Conservation (phyloP, 1,140 invertebrate genomes). For the Odontomachus brunneus region DNA sequence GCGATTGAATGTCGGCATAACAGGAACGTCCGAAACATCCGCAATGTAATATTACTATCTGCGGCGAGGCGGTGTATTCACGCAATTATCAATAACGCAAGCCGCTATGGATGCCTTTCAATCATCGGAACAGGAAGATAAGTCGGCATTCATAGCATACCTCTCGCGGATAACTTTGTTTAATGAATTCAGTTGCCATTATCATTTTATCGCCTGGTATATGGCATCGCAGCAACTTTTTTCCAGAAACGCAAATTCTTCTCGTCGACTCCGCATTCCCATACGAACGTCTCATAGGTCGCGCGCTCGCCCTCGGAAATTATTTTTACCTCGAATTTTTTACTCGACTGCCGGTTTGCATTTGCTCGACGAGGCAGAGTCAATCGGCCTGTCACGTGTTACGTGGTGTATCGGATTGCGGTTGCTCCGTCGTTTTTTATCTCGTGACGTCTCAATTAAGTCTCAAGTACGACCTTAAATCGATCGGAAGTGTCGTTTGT, state of each 20-base stretch:
- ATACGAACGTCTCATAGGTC: neutral
- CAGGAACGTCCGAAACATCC: slow-evolving; percentile 32
- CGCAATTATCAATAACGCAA: slow-evolving; percentile 46
- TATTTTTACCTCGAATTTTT: slow-evolving; percentile 32
- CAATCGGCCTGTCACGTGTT: slow-evolving; percentile 5
- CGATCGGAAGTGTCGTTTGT: too few species aligned
- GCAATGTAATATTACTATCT: slow-evolving; percentile 3
- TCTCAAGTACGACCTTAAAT: neutral
- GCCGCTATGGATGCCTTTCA: slow-evolving; percentile 14
- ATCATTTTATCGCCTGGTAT: slow-evolving; percentile 19
- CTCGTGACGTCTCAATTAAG: neutral
- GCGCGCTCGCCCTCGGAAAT: neutral
- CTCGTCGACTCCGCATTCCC: slow-evolving; percentile 26
- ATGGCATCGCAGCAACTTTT: slow-evolving; percentile 28
- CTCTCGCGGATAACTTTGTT: slow-evolving; percentile 25
- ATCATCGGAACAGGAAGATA: slow-evolving; percentile 35
- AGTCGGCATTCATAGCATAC: neutral
- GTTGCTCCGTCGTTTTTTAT: neutral
- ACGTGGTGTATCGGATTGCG: slow-evolving; percentile 6
- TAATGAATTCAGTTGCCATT: slow-evolving; percentile 56
- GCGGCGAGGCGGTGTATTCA: slow-evolving; percentile 1
- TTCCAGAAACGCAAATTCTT: slow-evolving; percentile 29
- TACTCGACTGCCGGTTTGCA: neutral
- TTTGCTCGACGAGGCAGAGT: neutral
- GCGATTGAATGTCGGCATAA: neutral